Evolutionary conservation across 1,140 invertebrate species (phyloP), one percentile per base, ranked within the genome.

Genomic region (Drosophila ambigua): DNA sequence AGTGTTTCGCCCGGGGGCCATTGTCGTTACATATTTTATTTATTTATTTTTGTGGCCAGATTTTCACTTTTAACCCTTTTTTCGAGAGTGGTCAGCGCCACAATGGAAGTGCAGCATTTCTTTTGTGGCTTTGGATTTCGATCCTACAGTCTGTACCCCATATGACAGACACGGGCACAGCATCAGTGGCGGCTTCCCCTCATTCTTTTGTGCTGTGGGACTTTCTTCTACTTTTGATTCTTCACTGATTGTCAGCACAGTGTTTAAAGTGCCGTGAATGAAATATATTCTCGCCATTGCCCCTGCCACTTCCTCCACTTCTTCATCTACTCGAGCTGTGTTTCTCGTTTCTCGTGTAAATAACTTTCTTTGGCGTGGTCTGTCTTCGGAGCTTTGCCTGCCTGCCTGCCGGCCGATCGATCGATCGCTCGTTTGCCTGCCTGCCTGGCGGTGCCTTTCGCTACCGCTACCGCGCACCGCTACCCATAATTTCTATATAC

Each of bases 1-100:
- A 39, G 35, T 39, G 11, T 11, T 13, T 39, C 4, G 35, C 35
- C 35, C 11, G 1, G 11, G 35, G 35, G 35, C 1, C 4, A 39
- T 11, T 39, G 11, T 13, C 11, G 35, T 13, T 68, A 23, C 43
- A 49, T 57, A 55, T 68, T 66, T 28, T 44, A 31, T 51, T 49
- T 44, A 9, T 54, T 45, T 45, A 20, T 20, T 48, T 45, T 44
- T 49, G 48, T 44, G 24, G 31, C 51, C 50, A 65, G 63, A 78
- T 82, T 82, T 82, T 82, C 79, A 82, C 79, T 82, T 82, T 82
- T 82, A 72, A 74, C 79, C 79, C 69, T 81, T 73, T 69, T 63
- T 49, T 69, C 35, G 66, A 69, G 64, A 69, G 64, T 5, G 31
- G 13, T 13, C n/a, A 13, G 5, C 26, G 41, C 31, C 59, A 64